Evolutionary conservation across 37 sponge, comb jelly and placozoan genomes (phyloP), one percentile per base, ranked within the genome.

Genomic region (Bolinopsis microptera): DNA sequence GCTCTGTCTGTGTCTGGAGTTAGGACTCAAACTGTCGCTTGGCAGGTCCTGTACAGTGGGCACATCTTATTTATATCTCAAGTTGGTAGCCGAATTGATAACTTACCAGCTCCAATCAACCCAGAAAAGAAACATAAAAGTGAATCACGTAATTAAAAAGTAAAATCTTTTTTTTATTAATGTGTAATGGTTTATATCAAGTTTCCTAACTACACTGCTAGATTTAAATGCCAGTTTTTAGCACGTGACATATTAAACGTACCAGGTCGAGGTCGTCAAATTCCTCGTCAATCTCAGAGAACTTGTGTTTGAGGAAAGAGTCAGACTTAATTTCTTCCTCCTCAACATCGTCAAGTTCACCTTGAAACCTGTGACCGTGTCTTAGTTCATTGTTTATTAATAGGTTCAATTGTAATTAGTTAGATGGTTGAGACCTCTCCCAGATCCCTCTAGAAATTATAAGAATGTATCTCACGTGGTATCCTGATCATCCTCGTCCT

Each of bases 301-400:
- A 86, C 90, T 86, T 86, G 90, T 86, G 90, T 23, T 34, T 28
- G 0, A 86, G 90, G 90, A 86, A 86, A 48, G 90, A 86, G 31
- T 86, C 90, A 38, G 61, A 86, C 61, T 39, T 86, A 35, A 86
- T 5, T n/a, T 40, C 90, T 23, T 86, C 90, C 23, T 86, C 90
- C 41, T 27, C 90, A 39, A 36, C 90, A 0, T 86, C 90, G n/a
- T 86, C 90, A 25, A 13, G 28, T 38, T n/a, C 61, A 26, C 31
- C 75, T n/a, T 72, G 61, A 48, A 48, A 48, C 5, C 61, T 48
- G 61, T 48, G 5, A 13, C 13, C 75, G 22, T 24, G 31, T 72
- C 18, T 28, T 23, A 28, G 68, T 3, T 80, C 83, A 31, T 80
- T 38, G n/a, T n/a, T n/a, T n/a, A n/a, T n/a, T n/a, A n/a, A n/a